Evolutionary conservation across 1,140 invertebrate species (phyloP).

Genomic region (Meloidogyne hapla): DNA sequence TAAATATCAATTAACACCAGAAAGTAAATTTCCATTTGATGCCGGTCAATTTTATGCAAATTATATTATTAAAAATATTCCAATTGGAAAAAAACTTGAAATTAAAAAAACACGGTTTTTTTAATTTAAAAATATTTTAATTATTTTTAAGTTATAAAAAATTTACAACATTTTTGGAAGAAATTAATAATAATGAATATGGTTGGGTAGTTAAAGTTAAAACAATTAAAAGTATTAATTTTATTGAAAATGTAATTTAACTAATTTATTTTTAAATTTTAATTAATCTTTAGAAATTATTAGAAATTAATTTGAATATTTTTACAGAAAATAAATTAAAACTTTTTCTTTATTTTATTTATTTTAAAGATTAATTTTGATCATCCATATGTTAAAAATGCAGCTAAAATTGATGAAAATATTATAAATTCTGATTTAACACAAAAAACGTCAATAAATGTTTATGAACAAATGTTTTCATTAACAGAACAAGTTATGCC

Average conservation of each 20-base stretch:
- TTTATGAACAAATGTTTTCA: conserved; percentile 15
- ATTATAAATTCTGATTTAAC: neutral
- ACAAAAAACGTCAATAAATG: neutral
- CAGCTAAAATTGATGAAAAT: neutral
- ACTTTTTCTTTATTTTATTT: neutral
- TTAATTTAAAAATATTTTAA: neutral
- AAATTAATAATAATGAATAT: conserved; percentile 32
- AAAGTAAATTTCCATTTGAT: conserved; percentile 44
- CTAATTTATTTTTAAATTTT: neutral
- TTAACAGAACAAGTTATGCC: conserved; percentile 27
- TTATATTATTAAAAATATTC: conserved; percentile 39
- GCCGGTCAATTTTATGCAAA: conserved; percentile 50
- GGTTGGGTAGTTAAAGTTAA: conserved; percentile 41
- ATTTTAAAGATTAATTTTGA: conserved; percentile 8
- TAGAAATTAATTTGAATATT: neutral
- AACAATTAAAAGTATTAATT: conserved; percentile 49
- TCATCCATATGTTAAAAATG: conserved; percentile 12
- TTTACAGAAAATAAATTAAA: neutral
- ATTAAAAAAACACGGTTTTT: conserved; percentile 44
- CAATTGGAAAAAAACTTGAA: conserved; percentile 36
- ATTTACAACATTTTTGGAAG: conserved; percentile 41
- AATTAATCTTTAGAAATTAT: neutral
- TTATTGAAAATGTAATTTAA: conserved; percentile 40
- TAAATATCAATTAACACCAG: conserved; percentile 11
- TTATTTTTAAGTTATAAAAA: conserved; percentile 41